Evolutionary conservation across 1,140 invertebrate species (phyloP).

Genomic region (Brachionus calyciflorus): DNA sequence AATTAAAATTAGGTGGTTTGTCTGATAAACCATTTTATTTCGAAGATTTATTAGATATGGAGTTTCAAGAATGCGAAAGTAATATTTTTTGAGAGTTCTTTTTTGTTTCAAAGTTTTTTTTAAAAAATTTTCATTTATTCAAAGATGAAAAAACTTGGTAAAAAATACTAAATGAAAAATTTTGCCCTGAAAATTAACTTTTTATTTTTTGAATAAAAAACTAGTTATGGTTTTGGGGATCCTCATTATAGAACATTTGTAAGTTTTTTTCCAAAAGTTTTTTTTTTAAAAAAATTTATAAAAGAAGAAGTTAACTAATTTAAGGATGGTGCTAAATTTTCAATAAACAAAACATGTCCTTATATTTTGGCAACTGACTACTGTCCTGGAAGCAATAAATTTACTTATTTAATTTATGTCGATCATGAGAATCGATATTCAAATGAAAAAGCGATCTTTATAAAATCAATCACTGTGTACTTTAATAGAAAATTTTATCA

Average conservation of each 20-base stretch:
- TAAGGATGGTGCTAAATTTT: constrained; percentile 17
- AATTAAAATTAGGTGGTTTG: neutral
- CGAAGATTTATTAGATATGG: neutral
- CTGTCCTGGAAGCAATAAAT: neutral
- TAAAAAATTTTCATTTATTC: too few species aligned
- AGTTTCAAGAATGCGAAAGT: constrained; percentile 14
- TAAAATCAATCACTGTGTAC: constrained; percentile 16
- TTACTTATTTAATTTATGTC: constrained; percentile 2
- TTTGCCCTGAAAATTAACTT: too few species aligned
- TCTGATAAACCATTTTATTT: constrained; percentile 25
- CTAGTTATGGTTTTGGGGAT: constrained; percentile 42
- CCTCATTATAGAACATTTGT: constrained; percentile 36
- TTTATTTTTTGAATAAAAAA: neutral
- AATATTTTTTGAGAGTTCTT: neutral
- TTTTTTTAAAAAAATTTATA: neutral
- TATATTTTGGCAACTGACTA: constrained; percentile 34
- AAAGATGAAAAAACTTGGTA: too few species aligned
- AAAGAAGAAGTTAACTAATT: neutral
- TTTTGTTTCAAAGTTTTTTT: neutral
- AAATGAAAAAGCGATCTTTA: neutral
- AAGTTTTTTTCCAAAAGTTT: neutral
- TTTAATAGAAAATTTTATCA: neutral
- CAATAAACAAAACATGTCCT: constrained; percentile 5
- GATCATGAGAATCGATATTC: constrained; percentile 3
- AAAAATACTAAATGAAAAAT: too few species aligned